Conservation (phyloP, 2,113 vertebrate species). For the Chloroceryle aenea region DNA sequence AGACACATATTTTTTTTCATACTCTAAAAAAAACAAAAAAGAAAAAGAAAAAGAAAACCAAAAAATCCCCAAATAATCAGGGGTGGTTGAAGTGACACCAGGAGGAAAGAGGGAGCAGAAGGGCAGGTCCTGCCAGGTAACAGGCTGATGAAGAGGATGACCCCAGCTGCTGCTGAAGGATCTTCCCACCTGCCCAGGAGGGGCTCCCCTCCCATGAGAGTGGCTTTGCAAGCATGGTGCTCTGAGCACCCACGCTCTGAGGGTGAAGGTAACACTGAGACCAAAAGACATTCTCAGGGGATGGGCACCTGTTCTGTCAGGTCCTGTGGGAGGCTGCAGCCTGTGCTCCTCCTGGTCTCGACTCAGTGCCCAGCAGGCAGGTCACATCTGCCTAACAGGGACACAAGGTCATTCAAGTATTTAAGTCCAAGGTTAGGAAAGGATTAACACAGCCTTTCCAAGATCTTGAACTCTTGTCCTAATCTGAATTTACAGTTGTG, state of each 20-base stretch:
- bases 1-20: background rate
- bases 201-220: accelerated
- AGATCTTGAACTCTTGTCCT: background rate
- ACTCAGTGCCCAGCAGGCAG: background rate
- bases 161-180: accelerated
- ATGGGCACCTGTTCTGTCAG: background rate
- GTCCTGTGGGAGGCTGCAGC: background rate
- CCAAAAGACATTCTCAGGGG: accelerated
- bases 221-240: background rate
- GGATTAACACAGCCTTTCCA: background rate
- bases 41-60: background rate
- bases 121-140: background rate
- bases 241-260: accelerated
- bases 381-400: background rate
- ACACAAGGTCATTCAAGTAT: accelerated
- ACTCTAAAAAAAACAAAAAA: background rate
- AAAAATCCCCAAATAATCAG: accelerated
- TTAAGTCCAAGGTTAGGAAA: background rate
- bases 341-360: accelerated
- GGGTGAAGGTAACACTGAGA: accelerated
- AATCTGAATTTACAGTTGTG: slow-evolving; percentile 8
- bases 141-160: background rate
- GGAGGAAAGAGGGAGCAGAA: background rate
- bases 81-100: background rate
- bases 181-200: background rate